These are phyloP conservation scores for Lethrus apterus DNA, from an alignment of 1,140 invertebrate genomes.

Conservation along the genomic window DNA sequence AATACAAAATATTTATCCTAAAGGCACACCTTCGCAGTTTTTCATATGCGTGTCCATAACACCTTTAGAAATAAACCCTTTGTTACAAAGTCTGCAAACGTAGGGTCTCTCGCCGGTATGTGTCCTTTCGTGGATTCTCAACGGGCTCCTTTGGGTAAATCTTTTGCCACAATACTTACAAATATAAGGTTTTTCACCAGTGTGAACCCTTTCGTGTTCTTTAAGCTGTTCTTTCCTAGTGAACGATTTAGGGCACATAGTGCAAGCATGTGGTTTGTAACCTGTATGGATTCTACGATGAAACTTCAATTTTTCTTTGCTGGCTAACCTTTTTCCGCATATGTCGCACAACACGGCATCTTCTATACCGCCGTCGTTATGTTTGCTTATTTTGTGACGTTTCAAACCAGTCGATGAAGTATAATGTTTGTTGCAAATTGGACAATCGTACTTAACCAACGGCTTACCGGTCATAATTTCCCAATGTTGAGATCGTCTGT, in stretches of 20 bases:
- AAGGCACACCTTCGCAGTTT: slow-evolving; percentile 43
- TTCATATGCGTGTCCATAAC: slow-evolving; percentile 54
- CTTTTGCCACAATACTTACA: slow-evolving; percentile 64
- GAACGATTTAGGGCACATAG: slow-evolving; percentile 58
- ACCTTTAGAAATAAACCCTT: slow-evolving; percentile 57
- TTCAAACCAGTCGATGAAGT: slow-evolving; percentile 36
- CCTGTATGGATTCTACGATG: slow-evolving; percentile 64
- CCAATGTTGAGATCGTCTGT: slow-evolving; percentile 37
- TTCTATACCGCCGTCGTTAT: slow-evolving; percentile 27
- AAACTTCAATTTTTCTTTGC: slow-evolving; percentile 61
- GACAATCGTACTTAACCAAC: slow-evolving; percentile 36
- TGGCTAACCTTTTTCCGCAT: slow-evolving; percentile 71
- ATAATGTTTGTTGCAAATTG: slow-evolving; percentile 37
- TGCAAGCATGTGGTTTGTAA: slow-evolving; percentile 65
- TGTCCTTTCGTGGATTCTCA: slow-evolving; percentile 47
- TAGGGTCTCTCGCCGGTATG: slow-evolving; percentile 74
- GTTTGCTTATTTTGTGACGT: slow-evolving; percentile 34
- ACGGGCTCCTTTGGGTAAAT: slow-evolving; percentile 66
- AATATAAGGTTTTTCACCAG: slow-evolving; percentile 57
- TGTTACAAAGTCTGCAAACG: slow-evolving; percentile 58
- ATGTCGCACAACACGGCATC: slow-evolving; percentile 51
- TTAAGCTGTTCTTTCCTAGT: slow-evolving; percentile 55
- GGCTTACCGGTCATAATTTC: slow-evolving; percentile 38
- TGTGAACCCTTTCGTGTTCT: slow-evolving; percentile 56
- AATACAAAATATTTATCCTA: background rate